Percentiles rank a stretch among this genome's conserved stretches.
Conservation (phyloP, 2,113 vertebrate species). For the Hydrolagus affinis region DNA sequence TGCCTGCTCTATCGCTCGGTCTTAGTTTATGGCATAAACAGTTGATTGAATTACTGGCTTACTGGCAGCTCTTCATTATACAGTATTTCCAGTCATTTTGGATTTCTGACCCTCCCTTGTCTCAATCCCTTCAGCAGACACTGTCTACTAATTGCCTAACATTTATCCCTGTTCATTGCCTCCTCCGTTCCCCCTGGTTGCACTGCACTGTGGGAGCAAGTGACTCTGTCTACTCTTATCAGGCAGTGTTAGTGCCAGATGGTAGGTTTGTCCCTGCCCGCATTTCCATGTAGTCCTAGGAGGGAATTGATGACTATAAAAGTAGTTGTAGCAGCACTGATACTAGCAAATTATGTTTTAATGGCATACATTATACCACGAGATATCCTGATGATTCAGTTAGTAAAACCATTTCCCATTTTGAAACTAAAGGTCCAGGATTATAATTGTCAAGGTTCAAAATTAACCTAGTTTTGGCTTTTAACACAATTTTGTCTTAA, state of each 20-base stretch:
- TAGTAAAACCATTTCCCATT: too few relatives aligned
- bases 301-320: not conserved
- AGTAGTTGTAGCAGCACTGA: not conserved
- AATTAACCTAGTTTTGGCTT: too few relatives aligned
- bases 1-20: too few relatives aligned
- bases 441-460: too few relatives aligned
- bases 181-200: too few relatives aligned
- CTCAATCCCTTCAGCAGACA: slow-evolving; percentile 10
- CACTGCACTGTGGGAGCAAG: not conserved
- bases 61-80: slow-evolving; percentile 18
- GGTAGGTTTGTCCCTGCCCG: too few relatives aligned
- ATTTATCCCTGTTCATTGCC: not conserved
- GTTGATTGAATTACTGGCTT: slow-evolving; percentile 23
- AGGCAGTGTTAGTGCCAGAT: not conserved
- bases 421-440: too few relatives aligned
- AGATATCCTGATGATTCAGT: too few relatives aligned
- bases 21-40: not conserved
- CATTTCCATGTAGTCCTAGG: not conserved
- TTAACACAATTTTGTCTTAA: too few relatives aligned
- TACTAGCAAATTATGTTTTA: too few relatives aligned
- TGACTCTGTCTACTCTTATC: not conserved
- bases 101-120: not conserved
- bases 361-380: too few relatives aligned
- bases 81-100: slow-evolving; percentile 19
- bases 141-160: slow-evolving; percentile 21